Base-by-base conservation (phyloP, 2,888 invertebrate genomes). In the Sturmia bella region DNA sequence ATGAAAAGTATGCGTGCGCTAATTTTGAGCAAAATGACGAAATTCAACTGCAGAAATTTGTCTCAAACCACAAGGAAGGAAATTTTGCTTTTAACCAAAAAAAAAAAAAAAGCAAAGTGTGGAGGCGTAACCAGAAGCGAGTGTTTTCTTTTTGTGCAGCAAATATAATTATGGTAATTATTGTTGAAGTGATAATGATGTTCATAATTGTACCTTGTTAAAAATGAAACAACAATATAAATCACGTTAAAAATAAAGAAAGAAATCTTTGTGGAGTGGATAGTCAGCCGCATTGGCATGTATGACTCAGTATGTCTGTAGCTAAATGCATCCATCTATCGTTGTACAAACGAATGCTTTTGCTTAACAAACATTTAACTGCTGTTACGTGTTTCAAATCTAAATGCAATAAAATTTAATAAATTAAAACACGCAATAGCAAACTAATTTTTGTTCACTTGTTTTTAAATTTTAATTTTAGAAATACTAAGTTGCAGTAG, bases 341-440 rank as follows among this genome's bases (percentile, higher is more conserved):
- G 3, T 12, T 56, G 19, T 74, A 24, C 45, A 45, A 52, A 13
- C 27, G 59, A 43, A 63, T 41, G 17, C 21, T 39, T 32, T 32
- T 32, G 5, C 9, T 66, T 32, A 52, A 43, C 37, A 61, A 54
- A 32, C 48, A 64, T 50, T 80, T 69, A 74, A 74, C 74, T 80
- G 56, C 69, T 69, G 64, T 80, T 80, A 80, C 80, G 80, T 80
- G 80, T 70, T 80, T 45, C 32, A 68, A 64, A 74, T 79, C 63
- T 41, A n/a, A 73, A 48, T 56, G 56, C 52, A 73, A 27, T 21
- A 27, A 68, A 77, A 66, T 32, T 57, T 12, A 68, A 39, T 11
- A 56, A 56, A 68, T 17, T 43, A 43, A 52, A 57, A 39, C 63
- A 79, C 41, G 72, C 66, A 59, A 66, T 37, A 66, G 12, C 12